A percentile compares a stretch with the other conserved stretches of the same genome.
phyloP scores from a whole-genome alignment of 23 tunicate species.

The Styela plicata region DNA sequence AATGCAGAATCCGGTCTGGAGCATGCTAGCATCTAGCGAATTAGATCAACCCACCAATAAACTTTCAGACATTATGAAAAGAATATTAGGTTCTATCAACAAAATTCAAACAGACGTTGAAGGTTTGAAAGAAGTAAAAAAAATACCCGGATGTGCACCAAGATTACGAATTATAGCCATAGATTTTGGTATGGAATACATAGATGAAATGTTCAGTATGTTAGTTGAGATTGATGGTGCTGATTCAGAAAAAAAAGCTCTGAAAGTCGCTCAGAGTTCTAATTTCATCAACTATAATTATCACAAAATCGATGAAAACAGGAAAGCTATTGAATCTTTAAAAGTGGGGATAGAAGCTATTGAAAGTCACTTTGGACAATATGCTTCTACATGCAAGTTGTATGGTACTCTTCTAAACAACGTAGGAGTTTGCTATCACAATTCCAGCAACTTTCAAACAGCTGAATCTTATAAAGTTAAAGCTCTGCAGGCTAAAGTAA shows the following conservation, averaged over 20 bases:
- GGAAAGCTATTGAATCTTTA: neutral
- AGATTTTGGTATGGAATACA: constrained; percentile 8
- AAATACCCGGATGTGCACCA: neutral
- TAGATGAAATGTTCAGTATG: neutral
- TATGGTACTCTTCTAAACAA: neutral
- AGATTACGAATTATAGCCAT: neutral
- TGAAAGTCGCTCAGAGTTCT: neutral
- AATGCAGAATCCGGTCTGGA: neutral
- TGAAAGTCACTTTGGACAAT: neutral
- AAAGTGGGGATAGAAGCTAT: neutral
- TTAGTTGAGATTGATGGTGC: neutral
- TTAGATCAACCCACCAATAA: neutral
- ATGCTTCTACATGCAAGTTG: neutral
- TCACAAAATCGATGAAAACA: neutral
- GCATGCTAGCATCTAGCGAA: neutral
- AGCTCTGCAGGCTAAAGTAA: neutral
- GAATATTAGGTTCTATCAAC: neutral
- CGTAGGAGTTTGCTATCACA: neutral
- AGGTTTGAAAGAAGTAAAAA: neutral
- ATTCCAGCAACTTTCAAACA: neutral
- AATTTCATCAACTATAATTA: neutral
- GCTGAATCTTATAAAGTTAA: neutral
- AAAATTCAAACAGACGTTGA: neutral
- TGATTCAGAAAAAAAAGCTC: neutral
- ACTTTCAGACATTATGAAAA: neutral